Base-by-base conservation (phyloP, 2,113 vertebrate species). In the Odobenus rosmarus region DNA sequence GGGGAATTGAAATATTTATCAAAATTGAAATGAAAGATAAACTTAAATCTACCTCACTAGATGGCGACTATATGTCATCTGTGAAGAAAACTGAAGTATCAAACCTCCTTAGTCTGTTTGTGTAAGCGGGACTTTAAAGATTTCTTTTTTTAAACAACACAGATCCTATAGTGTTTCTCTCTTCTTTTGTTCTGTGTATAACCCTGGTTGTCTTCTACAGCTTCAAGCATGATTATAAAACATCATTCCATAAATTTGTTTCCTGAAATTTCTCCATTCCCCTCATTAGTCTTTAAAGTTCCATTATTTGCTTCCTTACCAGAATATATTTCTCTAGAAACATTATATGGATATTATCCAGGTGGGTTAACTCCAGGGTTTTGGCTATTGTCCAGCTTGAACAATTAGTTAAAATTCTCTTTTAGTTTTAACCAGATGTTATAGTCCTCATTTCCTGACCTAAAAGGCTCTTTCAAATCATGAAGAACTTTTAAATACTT, bases 341-440 rank as follows among this genome's bases (percentile, higher is more conserved):
- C 97, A 93, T 96, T 96, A 97, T 95, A 95, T 92, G 94, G 97
- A 96, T 98, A 96, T 98, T 97, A 97, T 92, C 97, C 98, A 98
- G 98, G 98, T 98, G 97, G 96, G 96, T 83, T 96, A 96, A 98
- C 97, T 97, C 96, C 97, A 96, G 98, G 98, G 96, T 97, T 92
- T 98, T 98, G 98, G 98, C 97, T 92, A 98, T 93, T 96, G 95
- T 96, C 98, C 98, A 98, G 90, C 92, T 88, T 91, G 95, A 90
- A 97, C 97, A 98, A 98, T 98, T 98, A 98, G 97, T 97, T 98
- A 97, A 97, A 98, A 98, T 98, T 97, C 97, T 97, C 96, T 97
- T 97, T 97, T 97, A 96, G 95, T 95, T 97, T 98, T 97, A 98
- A 97, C 92, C 98, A 98, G 98, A 98, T 98, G 98, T 98, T 98